A percentile compares a stretch with the other conserved stretches of the same genome.
Conservation (phyloP, 1,140 invertebrate species). For the Psilanteris sp. region DNA sequence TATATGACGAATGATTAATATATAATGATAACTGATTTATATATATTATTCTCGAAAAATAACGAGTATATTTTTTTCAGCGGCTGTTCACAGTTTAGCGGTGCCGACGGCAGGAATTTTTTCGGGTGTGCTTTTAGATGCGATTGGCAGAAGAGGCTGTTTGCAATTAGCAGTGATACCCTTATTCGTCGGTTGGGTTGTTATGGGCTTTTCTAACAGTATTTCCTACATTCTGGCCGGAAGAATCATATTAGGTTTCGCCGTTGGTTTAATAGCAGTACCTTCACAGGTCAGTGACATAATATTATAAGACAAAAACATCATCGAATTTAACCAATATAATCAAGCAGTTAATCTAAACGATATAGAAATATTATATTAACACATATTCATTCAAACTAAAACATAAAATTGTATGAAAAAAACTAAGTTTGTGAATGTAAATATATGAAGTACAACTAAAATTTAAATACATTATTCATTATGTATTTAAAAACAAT, state of each 20-base stretch:
- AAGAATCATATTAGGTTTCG: constrained; percentile 84
- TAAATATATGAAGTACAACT: no score
- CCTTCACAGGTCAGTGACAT: constrained; percentile 82
- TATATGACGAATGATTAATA: no score
- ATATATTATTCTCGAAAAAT: no score
- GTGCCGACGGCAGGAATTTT: constrained; percentile 84
- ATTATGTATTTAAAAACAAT: no score
- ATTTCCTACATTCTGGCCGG: constrained; percentile 83
- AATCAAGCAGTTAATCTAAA: no score
- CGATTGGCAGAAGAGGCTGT: constrained; percentile 82
- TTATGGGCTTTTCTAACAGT: constrained; percentile 82
- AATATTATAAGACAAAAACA: constrained; percentile 24
- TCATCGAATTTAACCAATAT: not conserved
- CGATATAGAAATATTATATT: no score
- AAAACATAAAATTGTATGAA: no score
- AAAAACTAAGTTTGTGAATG: no score
- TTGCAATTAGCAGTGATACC: constrained; percentile 82
- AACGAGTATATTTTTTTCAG: constrained; percentile 72
- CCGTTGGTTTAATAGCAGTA: constrained; percentile 85
- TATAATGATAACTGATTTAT: no score
- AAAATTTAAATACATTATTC: no score
- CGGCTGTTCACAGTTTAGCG: constrained; percentile 84
- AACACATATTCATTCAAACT: no score
- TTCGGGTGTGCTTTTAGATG: constrained; percentile 83
- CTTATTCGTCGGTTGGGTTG: constrained; percentile 83